Base-by-base conservation (phyloP, 2,888 invertebrate species). In the Stegophylla sp. region DNA sequence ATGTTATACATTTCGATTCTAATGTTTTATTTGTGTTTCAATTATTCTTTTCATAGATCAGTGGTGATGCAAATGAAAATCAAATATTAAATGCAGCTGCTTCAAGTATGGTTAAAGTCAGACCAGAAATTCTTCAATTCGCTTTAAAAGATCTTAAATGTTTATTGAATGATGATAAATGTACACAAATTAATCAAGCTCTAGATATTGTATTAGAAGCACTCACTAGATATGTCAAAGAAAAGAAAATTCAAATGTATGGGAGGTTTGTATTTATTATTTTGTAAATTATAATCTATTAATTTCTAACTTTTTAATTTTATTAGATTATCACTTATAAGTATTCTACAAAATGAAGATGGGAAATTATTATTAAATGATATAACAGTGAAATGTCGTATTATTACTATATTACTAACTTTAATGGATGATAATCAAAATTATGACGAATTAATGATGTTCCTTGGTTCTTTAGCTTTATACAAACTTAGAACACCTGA, bases 391-490 rank as follows among this genome's bases (percentile, higher is more conserved):
- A 94, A 94, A 85, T 89, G 91, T 85, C 91, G 92, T 85, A 94
- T 96, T 82, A 93, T 97, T 77, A 91, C 91, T 1, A 92, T 94
- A 0, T 88, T 97, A 75, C 88, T 97, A 53, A 93, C 95, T 85
- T 96, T 94, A 23, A 97, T 97, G 96, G n/a, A n/a, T n/a, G 93
- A 93, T 84, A 90, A 91, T 77, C 94, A 96, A 85, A 89, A 91
- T 83, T 90, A 91, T 48, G 96, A 97, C 86, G 93, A 94, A 84
- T 96, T 94, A 41, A 96, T 98, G 96, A 94, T 98, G 91, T 89
- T 97, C 77, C 98, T 98, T 87, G 97, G 97, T 73, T 97, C 97
- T 87, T 89, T 98, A 82, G 96, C 96, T 0, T 89, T 98, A 56
- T 97, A 96, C 86, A 89, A 98, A 71, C 97, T 96, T 86, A 94